phyloP scores from a whole-genome alignment of 2,797 vertebrate species.

The Phoebastria nigripes region DNA sequence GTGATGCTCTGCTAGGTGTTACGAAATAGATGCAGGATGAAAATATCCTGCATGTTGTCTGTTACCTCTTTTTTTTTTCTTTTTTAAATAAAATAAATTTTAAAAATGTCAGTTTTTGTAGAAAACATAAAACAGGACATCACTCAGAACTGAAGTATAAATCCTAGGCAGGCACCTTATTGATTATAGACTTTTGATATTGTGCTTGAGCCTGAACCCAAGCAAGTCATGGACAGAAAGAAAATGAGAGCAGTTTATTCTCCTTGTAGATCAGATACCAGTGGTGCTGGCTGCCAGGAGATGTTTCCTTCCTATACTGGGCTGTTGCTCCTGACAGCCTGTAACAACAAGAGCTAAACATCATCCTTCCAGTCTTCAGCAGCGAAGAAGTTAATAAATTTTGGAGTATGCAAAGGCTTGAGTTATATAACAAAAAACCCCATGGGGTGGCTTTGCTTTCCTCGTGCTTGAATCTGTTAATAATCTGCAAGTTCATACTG shows the following conservation, averaged over 20 bases:
- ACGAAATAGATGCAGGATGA: neutral
- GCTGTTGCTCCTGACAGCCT: neutral
- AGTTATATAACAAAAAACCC: neutral
- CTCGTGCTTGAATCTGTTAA: neutral
- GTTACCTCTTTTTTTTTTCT: neutral
- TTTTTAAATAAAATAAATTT: neutral
- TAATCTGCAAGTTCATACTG: neutral
- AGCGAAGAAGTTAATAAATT: neutral
- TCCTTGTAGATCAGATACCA: too few relatives aligned
- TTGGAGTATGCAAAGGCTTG: neutral
- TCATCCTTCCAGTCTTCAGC: neutral
- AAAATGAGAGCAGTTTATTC: neutral
- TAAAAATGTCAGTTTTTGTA: fast-evolving
- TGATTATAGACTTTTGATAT: neutral
- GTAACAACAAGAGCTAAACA: neutral
- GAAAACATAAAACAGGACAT: neutral
- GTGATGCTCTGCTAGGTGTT: neutral
- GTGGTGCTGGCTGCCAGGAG: neutral
- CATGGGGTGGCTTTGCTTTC: neutral
- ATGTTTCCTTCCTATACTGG: neutral
- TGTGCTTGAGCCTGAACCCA: neutral
- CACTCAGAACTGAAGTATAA: neutral
- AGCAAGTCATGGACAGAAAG: neutral
- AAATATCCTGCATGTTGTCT: neutral
- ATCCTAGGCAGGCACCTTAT: neutral